Conservation (phyloP, 2,888 invertebrate species). For the Dasypogon diadema region DNA sequence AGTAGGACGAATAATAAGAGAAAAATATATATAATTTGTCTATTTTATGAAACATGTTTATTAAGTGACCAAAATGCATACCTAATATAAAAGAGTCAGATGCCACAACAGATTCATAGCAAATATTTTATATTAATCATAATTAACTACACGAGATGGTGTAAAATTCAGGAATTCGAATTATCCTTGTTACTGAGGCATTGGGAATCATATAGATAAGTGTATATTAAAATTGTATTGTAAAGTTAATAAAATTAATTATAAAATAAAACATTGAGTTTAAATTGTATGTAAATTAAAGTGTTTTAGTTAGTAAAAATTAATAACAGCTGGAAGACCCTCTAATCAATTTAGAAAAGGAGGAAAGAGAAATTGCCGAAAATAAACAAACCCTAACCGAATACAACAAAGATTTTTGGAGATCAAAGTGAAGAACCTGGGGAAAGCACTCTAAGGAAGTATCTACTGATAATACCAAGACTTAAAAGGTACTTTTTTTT, state of each 20-base stretch:
- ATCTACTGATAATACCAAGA: too few species aligned
- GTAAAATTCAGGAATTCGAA: slow-evolving; percentile 19
- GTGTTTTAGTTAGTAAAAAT: too few species aligned
- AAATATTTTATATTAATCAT: slow-evolving; percentile 18
- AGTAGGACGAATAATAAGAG: not conserved
- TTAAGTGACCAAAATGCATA: slow-evolving; percentile 2
- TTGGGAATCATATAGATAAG: slow-evolving; percentile 34
- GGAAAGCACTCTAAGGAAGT: too few species aligned
- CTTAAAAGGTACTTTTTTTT: too few species aligned
- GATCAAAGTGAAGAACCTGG: too few species aligned
- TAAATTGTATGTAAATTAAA: too few species aligned
- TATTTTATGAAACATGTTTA: slow-evolving; percentile 22
- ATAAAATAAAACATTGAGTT: slow-evolving; percentile 30
- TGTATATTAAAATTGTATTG: slow-evolving; percentile 42
- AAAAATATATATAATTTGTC: slow-evolving; percentile 16
- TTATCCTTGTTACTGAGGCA: slow-evolving; percentile 30
- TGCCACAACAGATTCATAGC: not conserved
- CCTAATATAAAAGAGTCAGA: not conserved
- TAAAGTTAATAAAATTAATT: slow-evolving; percentile 46
- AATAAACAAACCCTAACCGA: too few species aligned
- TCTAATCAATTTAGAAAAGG: too few species aligned
- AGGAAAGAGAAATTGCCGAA: too few species aligned
- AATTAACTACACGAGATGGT: not conserved
- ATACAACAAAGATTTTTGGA: too few species aligned
- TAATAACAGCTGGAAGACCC: too few species aligned